Evolutionary conservation across 2,888 invertebrate species (phyloP).

Genomic region (Lumbricus terrestris): DNA sequence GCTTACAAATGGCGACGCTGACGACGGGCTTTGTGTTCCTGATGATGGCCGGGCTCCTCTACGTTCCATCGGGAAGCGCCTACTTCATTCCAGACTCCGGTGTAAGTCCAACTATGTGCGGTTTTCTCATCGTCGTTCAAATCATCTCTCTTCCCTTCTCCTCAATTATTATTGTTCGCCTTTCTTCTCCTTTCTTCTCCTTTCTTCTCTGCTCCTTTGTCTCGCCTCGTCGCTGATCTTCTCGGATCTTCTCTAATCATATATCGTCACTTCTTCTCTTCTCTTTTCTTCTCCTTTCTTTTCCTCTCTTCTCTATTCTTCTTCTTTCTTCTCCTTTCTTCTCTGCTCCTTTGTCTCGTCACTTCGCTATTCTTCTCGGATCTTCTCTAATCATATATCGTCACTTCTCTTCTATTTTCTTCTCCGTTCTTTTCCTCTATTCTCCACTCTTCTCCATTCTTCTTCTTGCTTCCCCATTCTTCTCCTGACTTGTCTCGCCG

Average conservation of each 20-base stretch:
- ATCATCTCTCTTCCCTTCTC: too few relatives aligned
- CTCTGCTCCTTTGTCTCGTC: background rate
- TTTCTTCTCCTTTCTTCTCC: too few relatives aligned
- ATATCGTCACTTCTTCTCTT: too few relatives aligned
- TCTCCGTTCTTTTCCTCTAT: background rate
- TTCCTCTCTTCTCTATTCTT: too few relatives aligned
- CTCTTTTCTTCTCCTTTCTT: too few relatives aligned
- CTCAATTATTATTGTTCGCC: too few relatives aligned
- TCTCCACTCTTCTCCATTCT: background rate
- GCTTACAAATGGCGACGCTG: background rate
- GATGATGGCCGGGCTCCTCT: background rate
- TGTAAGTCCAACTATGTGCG: background rate
- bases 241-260: too few relatives aligned
- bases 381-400: too few relatives aligned
- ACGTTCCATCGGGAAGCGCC: background rate
- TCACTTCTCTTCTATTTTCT: background rate
- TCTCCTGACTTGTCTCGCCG: background rate
- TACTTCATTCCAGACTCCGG: background rate
- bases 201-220: too few relatives aligned
- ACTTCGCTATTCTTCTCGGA: too few relatives aligned
- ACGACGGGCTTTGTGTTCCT: background rate
- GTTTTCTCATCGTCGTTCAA: too few relatives aligned
- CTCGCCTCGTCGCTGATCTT: too few relatives aligned
- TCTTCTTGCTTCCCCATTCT: background rate
- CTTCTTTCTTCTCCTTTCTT: background rate